Percentiles rank a stretch among this genome's conserved stretches.
phyloP scores from a whole-genome alignment of 2,888 invertebrate genomes.

The Sepioteuthis lessoniana region DNA sequence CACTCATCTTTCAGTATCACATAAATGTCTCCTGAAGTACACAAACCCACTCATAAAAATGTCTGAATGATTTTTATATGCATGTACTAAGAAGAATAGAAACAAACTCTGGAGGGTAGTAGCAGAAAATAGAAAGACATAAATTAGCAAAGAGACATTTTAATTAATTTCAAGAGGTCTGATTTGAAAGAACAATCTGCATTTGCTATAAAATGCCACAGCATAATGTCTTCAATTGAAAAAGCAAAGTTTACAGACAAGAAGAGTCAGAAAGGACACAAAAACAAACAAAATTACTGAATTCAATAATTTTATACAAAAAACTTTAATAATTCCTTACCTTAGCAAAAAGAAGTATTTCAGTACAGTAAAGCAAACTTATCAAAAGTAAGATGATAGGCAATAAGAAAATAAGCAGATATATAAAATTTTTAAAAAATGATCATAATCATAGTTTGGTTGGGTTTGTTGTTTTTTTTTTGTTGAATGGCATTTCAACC shows the following conservation, averaged over 20 bases:
- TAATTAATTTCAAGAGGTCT: neutral
- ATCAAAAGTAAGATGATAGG: neutral
- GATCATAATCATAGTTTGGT: too few species aligned
- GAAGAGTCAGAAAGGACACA: neutral
- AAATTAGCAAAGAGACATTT: neutral
- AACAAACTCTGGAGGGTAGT: neutral
- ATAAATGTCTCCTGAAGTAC: neutral
- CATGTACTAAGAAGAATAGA: neutral
- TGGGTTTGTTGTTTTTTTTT: too few species aligned
- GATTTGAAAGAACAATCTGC: neutral
- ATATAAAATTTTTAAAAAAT: too few species aligned
- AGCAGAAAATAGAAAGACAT: neutral
- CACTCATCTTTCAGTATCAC: neutral
- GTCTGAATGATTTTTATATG: neutral
- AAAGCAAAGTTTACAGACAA: neutral
- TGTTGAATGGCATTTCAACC: too few species aligned
- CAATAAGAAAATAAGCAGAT: neutral
- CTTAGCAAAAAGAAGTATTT: neutral
- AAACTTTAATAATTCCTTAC: neutral
- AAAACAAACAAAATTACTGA: neutral
- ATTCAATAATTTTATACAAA: neutral
- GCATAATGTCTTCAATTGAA: neutral
- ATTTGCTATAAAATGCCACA: neutral
- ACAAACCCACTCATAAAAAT: neutral
- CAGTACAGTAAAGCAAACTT: too few species aligned